Base-by-base conservation (phyloP, 2,888 invertebrate genomes). In the Drosophila nigricruria region DNA sequence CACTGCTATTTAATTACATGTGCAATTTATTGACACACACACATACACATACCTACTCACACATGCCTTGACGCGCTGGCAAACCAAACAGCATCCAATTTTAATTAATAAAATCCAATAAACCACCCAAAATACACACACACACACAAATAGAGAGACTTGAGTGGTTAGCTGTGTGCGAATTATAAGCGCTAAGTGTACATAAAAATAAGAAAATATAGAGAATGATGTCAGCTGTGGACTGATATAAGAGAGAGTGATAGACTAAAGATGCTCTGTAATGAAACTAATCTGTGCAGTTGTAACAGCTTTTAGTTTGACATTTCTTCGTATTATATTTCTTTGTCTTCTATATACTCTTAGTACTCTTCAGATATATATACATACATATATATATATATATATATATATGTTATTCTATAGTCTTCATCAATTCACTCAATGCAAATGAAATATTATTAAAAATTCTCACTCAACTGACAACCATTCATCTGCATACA, bases 81-180 rank as follows among this genome's bases (percentile, higher is more conserved):
- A 77, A 68, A 69, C 65, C 57, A 74, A 79, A 77, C 70, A 68
- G 43, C 71, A 65, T 65, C 61, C 66, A 62, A 84, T 87, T 84
- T 89, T 88, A 84, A 84, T 84, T 84, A 84, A 84, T 81, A 70
- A 69, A 81, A 88, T 71, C 71, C 70, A 81, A 88, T 87, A 88
- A 77, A 34, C 54, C 77, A 34, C 47, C 47, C 68, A 69, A 68
- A 63, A 70, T 14, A 54, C 27, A 59, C n/a, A 54, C 43, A 50
- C 47, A 63, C 56, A 16, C 47, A 67, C 32, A 38, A 42, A 49
- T 61, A 61, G 43, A 59, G 54, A 69, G 34, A 56, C 62, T 57
- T 61, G 18, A 52, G 30, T 63, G 56, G 52, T 18, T 54, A 9
- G 42, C 34, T 40, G 18, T 64, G 38, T 79, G 76, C 49, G 66